Percentiles rank a stretch among this genome's conserved stretches.
phyloP scores from a whole-genome alignment of 2,797 vertebrate species.

The Graptemys geographica region DNA sequence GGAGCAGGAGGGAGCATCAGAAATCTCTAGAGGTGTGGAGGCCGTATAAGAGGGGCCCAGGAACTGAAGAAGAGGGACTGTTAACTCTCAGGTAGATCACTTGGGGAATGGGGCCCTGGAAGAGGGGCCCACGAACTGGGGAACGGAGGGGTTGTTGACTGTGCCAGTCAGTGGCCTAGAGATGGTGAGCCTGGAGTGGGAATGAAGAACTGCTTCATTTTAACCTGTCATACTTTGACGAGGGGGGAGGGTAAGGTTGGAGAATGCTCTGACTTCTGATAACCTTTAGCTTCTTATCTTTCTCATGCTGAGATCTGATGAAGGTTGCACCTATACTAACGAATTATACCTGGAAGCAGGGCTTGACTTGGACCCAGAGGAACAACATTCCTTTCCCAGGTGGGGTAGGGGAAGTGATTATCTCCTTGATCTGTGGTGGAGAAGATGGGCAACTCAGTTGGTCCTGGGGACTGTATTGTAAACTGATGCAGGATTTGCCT shows the following conservation, averaged over 20 bases:
- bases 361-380: background rate
- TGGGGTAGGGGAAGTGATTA: background rate
- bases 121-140: too few relatives aligned
- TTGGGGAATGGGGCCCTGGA: too few relatives aligned
- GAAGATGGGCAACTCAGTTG: background rate
- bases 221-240: background rate
- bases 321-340: background rate
- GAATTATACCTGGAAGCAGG: background rate
- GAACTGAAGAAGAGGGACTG: background rate
- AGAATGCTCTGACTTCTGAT: background rate
- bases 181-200: background rate
- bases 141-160: too few relatives aligned
- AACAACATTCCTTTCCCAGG: background rate
- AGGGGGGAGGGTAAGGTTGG: accelerated
- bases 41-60: too few relatives aligned
- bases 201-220: background rate
- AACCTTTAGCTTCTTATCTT: too few relatives aligned
- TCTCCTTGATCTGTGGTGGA: background rate
- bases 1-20: too few relatives aligned
- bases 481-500: background rate
- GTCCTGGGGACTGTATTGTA: background rate
- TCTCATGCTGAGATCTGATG: background rate
- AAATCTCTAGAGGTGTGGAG: background rate
- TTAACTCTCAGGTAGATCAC: background rate
- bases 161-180: background rate